These are phyloP conservation scores for Taenioides sp. DNA, from an alignment of 2,797 vertebrate species.

Conservation along the genomic window DNA sequence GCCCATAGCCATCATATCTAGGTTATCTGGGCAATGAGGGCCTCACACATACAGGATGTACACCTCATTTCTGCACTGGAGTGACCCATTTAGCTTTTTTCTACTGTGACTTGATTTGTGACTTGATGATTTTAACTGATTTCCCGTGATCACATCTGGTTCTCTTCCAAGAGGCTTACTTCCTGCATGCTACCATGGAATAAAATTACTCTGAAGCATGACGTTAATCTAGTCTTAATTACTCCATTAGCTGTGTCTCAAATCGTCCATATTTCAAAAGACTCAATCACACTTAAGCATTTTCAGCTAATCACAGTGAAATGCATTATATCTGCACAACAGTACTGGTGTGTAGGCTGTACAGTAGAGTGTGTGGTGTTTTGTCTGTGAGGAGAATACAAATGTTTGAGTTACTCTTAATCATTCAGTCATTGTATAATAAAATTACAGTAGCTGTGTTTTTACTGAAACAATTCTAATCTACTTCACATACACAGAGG, in stretches of 20 bases:
- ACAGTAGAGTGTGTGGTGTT: neutral
- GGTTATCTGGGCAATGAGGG: constrained; percentile 34
- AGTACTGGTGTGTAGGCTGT: constrained; percentile 13
- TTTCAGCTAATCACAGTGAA: constrained; percentile 13
- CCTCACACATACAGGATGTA: constrained; percentile 7
- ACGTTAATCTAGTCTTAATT: constrained; percentile 67
- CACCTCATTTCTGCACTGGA: constrained; percentile 48
- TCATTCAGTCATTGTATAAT: neutral
- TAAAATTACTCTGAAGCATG: constrained; percentile 52
- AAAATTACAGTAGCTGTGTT: neutral
- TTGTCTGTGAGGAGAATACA: neutral
- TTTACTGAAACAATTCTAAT: neutral
- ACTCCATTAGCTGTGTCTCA: constrained; percentile 60
- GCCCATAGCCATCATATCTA: constrained; percentile 17
- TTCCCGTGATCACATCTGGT: constrained; percentile 25
- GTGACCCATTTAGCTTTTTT: constrained; percentile 54
- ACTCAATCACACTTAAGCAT: constrained; percentile 13
- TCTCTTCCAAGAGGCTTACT: constrained; percentile 42
- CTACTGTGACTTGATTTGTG: neutral
- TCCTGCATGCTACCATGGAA: constrained; percentile 36
- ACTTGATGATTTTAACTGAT: neutral
- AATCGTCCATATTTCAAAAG: constrained; percentile 35
- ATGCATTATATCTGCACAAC: neutral
- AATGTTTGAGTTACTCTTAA: neutral
- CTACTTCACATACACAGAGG: neutral